Evolutionary conservation across 2,113 vertebrate genomes (phyloP).

Genomic region (Prietella phreatophila): DNA sequence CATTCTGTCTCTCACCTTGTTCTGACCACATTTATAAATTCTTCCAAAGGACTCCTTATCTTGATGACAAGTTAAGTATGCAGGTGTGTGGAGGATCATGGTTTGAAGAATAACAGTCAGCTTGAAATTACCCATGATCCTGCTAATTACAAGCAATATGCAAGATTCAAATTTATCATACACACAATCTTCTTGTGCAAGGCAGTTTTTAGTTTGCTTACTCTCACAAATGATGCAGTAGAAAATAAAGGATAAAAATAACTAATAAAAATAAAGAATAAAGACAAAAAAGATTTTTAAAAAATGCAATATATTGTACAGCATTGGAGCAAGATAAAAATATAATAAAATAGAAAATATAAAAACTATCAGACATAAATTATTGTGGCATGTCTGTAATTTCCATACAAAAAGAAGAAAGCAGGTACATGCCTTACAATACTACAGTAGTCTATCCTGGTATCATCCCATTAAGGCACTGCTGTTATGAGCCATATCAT

Average conservation of each 20-base stretch:
- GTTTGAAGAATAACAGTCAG: slow-evolving; percentile 53
- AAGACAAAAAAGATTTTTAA: not conserved
- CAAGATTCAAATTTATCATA: not conserved
- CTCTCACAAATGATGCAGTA: not conserved
- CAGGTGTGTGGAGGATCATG: slow-evolving; percentile 9
- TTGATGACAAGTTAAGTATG: slow-evolving; percentile 37
- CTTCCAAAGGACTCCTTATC: slow-evolving; percentile 46
- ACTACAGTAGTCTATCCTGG: slow-evolving; percentile 30
- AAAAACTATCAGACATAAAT: not conserved
- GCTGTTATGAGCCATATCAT: not conserved
- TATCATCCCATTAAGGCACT: not conserved
- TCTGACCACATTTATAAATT: slow-evolving; percentile 57
- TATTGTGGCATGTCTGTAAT: not conserved
- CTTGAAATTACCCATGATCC: slow-evolving; percentile 54
- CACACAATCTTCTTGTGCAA: not conserved
- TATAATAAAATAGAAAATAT: not conserved
- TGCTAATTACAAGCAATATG: slow-evolving; percentile 37
- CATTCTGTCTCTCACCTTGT: slow-evolving; percentile 20
- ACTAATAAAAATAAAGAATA: not conserved
- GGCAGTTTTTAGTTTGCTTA: not conserved
- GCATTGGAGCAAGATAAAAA: not conserved
- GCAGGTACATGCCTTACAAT: slow-evolving; percentile 34
- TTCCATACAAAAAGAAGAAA: not conserved
- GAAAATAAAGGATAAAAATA: not conserved
- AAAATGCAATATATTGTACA: not conserved